Conservation (phyloP, 2,797 vertebrate genomes). For the Acrocephalus scirpaceus region DNA sequence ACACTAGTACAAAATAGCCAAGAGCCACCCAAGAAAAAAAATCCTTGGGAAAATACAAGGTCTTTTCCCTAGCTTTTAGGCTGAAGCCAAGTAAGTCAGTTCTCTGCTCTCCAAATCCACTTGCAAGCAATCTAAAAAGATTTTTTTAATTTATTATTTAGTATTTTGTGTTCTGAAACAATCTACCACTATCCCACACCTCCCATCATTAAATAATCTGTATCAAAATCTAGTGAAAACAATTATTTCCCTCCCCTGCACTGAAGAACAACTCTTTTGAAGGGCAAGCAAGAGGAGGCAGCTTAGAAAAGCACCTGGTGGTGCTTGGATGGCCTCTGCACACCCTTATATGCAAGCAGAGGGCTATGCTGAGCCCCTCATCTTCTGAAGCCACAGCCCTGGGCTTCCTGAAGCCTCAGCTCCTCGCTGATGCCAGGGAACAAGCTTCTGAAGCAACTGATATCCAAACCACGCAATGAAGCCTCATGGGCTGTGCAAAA, state of each 20-base stretch:
- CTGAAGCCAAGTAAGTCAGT: not conserved
- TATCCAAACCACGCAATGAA: not conserved
- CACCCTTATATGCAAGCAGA: not conserved
- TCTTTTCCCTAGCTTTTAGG: not conserved
- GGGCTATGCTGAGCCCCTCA: not conserved
- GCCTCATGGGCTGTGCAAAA: not conserved
- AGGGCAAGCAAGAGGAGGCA: not conserved
- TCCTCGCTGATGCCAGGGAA: not conserved
- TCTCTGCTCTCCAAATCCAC: not conserved
- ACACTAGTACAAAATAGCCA: not conserved
- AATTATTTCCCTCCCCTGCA: not conserved
- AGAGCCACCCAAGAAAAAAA: not conserved
- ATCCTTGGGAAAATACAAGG: not conserved
- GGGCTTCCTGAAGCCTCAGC: not conserved
- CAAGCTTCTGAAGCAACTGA: not conserved
- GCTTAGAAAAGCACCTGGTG: not conserved
- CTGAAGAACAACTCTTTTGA: not conserved
- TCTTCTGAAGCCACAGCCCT: not conserved
- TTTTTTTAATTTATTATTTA: not conserved
- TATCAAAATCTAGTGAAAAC: not conserved
- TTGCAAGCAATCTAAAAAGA: not conserved
- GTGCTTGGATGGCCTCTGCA: not conserved
- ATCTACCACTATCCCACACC: not conserved
- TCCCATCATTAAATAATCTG: not conserved
- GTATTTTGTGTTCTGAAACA: not conserved